These are phyloP conservation scores for Pantala flavescens DNA, from an alignment of 1,140 invertebrate species.

Conservation along the genomic window DNA sequence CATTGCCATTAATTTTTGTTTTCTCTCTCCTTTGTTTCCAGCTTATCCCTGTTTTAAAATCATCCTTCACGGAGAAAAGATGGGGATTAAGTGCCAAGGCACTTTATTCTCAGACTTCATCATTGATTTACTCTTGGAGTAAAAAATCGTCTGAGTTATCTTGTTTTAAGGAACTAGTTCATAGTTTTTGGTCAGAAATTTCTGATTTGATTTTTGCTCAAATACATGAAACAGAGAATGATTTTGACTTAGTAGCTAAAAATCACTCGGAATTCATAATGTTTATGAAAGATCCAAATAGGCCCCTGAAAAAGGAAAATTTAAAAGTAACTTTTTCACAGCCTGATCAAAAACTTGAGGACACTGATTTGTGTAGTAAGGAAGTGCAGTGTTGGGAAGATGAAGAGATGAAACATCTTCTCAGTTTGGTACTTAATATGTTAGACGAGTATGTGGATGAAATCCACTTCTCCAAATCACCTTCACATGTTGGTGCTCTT, in stretches of 20 bases:
- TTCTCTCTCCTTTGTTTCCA: neutral
- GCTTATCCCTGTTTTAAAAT: slow-evolving; percentile 12
- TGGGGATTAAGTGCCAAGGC: slow-evolving; percentile 25
- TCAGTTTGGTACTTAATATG: slow-evolving; percentile 37
- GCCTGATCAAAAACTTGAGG: slow-evolving; percentile 11
- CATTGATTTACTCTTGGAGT: slow-evolving; percentile 44
- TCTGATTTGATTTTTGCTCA: slow-evolving; percentile 34
- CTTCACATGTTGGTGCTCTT: slow-evolving; percentile 32
- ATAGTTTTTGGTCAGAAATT: slow-evolving; percentile 43
- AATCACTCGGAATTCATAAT: slow-evolving; percentile 30
- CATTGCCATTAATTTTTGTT: too few species aligned
- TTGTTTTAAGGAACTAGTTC: slow-evolving; percentile 30
- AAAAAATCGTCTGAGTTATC: slow-evolving; percentile 31
- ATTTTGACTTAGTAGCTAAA: slow-evolving; percentile 24
- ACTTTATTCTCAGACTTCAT: slow-evolving; percentile 39
- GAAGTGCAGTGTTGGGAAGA: slow-evolving; percentile 19
- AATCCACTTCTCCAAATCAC: slow-evolving; percentile 29
- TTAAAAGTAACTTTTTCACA: slow-evolving; percentile 34
- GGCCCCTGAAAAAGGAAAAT: slow-evolving; percentile 28
- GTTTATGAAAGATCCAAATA: slow-evolving; percentile 27
- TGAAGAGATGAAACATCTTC: slow-evolving; percentile 37
- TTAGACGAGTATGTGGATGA: slow-evolving; percentile 39
- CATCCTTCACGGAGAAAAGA: neutral
- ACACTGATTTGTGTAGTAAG: neutral
- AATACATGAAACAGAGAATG: slow-evolving; percentile 23